A percentile compares a stretch with the other conserved stretches of the same genome.
Conservation (phyloP, 2,797 vertebrate genomes). For the Anguilla marmorata region DNA sequence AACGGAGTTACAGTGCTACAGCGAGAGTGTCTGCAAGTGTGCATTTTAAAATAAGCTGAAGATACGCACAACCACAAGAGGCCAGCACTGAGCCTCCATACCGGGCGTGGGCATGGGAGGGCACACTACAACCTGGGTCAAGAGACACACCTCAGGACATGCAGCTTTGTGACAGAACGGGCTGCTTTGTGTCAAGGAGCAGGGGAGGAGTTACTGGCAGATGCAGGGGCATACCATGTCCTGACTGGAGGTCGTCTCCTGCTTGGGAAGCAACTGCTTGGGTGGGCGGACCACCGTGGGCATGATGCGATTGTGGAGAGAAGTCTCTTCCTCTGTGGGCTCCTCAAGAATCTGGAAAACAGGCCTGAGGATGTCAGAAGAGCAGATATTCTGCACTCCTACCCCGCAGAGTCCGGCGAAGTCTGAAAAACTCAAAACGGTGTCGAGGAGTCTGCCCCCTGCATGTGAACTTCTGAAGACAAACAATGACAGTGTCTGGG, state of each 20-base stretch:
- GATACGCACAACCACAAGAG: background rate
- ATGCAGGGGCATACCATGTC: slow-evolving; percentile 78
- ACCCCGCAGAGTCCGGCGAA: background rate
- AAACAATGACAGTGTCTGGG: background rate
- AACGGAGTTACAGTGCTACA: background rate
- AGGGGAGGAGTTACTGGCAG: background rate
- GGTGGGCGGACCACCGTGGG: slow-evolving; percentile 94
- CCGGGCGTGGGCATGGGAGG: background rate
- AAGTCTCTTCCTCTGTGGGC: slow-evolving; percentile 95
- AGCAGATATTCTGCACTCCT: background rate
- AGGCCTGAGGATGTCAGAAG: slow-evolving; percentile 10
- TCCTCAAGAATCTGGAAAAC: slow-evolving; percentile 86
- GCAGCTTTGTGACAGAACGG: background rate
- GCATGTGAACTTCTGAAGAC: slow-evolving; percentile 2
- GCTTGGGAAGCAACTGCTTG: slow-evolving; percentile 82
- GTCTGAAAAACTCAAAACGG: background rate
- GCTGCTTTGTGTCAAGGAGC: no score
- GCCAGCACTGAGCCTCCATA: background rate
- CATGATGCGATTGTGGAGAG: slow-evolving; percentile 94
- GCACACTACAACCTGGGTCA: background rate
- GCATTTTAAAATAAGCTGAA: background rate
- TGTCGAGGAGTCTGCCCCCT: background rate
- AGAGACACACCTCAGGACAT: background rate
- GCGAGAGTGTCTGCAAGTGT: background rate
- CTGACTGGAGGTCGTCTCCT: slow-evolving; percentile 69